These are phyloP conservation scores for Cyphomyrus discorhynchus DNA, from an alignment of 2,113 vertebrate species.

Conservation along the genomic window DNA sequence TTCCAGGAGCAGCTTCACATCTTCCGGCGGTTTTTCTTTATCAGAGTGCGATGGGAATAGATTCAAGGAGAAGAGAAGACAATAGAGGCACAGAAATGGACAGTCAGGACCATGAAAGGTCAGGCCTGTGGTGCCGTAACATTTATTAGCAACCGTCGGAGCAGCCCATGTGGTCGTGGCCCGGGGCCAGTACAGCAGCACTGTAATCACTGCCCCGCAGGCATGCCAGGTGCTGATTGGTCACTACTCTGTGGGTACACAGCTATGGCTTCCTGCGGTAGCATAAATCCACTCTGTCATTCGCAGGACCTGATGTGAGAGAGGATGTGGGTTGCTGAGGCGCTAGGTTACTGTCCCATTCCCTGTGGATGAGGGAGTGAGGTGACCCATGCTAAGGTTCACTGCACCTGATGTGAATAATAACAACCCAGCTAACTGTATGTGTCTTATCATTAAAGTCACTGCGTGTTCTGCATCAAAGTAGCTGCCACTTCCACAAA, in stretches of 20 bases:
- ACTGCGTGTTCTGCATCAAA: neutral
- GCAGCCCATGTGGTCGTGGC: neutral
- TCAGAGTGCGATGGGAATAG: neutral
- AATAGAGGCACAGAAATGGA: neutral
- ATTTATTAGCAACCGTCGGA: neutral
- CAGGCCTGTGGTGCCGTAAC: neutral
- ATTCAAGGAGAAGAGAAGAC: neutral
- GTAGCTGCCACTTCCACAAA: conserved; percentile 2
- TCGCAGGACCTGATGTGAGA: neutral
- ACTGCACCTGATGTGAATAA: neutral
- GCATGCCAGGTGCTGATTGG: neutral
- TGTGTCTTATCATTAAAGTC: neutral
- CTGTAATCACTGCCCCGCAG: conserved; percentile 14
- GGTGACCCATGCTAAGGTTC: neutral
- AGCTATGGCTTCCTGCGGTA: neutral
- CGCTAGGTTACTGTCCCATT: neutral
- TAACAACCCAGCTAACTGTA: neutral
- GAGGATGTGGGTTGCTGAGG: neutral
- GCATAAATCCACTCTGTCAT: conserved; percentile 12
- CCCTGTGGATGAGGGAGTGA: too few species aligned
- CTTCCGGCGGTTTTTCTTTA: neutral
- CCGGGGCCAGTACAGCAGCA: neutral
- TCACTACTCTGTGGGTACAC: neutral
- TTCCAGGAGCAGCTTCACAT: neutral
- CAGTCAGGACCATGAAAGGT: neutral